Evolutionary conservation across 2,888 invertebrate genomes (phyloP), one percentile per base, ranked within the genome.

Genomic region (Caenorhabditis virilis): DNA sequence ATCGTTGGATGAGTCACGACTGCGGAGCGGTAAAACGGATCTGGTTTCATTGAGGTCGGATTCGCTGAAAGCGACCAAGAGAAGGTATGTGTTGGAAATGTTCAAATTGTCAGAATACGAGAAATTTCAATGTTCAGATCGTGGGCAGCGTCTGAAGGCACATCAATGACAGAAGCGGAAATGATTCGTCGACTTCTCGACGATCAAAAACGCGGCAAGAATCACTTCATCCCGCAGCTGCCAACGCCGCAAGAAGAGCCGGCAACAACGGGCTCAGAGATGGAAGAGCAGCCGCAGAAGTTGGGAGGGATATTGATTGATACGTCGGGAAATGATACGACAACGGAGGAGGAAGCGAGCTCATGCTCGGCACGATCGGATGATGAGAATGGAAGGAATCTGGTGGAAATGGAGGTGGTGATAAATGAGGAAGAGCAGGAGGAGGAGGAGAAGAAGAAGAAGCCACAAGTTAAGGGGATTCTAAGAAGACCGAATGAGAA

Each of bases 41-140:
- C 70, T 74, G 36, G 69, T 82, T 7, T 76, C 76, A 23, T 53
- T 82, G 18, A 61, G 82, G 20, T 69, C 69, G 13, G 80, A 82
- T 54, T 80, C 78, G 6, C 42, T 82, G 55, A 78, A 80, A 42
- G 80, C 82, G 4, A 78, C 80, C 9, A 82, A 82, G 54, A 60
- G 82, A 46, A 64, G 30, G 30, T 18, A n/a, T n/a, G n/a, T n/a
- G n/a, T n/a, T n/a, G n/a, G n/a, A n/a, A n/a, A n/a, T n/a, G n/a
- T n/a, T n/a, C n/a, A n/a, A n/a, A n/a, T n/a, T n/a, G n/a, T n/a
- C n/a, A n/a, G n/a, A n/a, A n/a, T n/a, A n/a, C n/a, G n/a, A n/a
- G n/a, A n/a, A n/a, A n/a, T n/a, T n/a, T n/a, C n/a, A n/a, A 27
- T 43, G 48, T 42, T 25, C 20, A 68, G 80, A 42, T 82, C 82